Evolutionary conservation across 2,113 vertebrate genomes (phyloP), one percentile per base, ranked within the genome.

Genomic region (Baryphthengus martii): DNA sequence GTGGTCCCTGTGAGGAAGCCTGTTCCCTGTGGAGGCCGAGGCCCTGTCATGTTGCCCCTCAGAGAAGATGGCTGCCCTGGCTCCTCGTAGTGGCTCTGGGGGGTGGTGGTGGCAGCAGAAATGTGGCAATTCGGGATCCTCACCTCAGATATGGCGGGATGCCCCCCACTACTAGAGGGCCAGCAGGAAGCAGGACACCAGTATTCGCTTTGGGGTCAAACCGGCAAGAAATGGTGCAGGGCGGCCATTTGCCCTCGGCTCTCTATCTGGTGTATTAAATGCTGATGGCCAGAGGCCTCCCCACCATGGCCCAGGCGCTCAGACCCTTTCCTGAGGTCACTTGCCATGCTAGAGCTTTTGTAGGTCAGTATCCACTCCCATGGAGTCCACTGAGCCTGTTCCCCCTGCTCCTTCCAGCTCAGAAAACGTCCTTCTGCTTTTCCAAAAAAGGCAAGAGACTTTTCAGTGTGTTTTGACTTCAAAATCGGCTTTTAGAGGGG

Each of bases 391-490:
- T 33, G 10, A 35, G 53, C 39, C 37, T 9, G 10, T 31, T 74
- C n/a, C 50, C 45, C 16, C 44, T 14, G 33, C 47, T 85, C 47
- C 23, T 39, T n/a, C 35, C 14, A 52, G 49, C 72, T 86, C 86
- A 59, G 49, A 70, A 77, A 79, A 39, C 16, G 68, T 26, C 55
- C 9, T 90, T 37, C 70, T 63, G 78, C 78, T 72, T 37, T 63
- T 63, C 74, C 82, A 73, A 86, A 93, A 78, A 82, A 67, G 56
- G 25, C 25, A 92, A 88, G 77, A 61, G 58, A 24, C 67, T 94
- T 83, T 40, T 19, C 45, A 61, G 19, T 2, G 17, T 53, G 39
- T 67, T 92, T 70, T 61, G 62, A 71, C 77, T 89, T 62, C 65
- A 73, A 73, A 91, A 63, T 31, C 0, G 0, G 18, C 50, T 80